phyloP scores from a whole-genome alignment of 1,140 invertebrate species.

The Ylistrum balloti region DNA sequence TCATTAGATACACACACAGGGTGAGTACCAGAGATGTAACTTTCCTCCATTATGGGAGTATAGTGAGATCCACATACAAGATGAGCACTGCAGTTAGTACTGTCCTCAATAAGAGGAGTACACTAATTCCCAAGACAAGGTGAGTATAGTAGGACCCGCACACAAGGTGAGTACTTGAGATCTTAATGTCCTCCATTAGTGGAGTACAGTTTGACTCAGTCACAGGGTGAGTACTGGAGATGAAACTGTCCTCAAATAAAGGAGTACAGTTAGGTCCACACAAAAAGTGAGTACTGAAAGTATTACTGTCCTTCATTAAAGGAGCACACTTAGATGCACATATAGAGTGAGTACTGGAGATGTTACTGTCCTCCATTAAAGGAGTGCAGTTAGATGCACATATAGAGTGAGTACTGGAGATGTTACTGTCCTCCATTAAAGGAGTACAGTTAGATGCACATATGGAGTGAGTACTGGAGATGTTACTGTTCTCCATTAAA shows the following conservation, averaged over 20 bases:
- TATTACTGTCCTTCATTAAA: constrained; percentile 53
- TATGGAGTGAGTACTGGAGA: constrained; percentile 56
- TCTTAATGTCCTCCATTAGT: constrained; percentile 53
- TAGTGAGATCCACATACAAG: constrained; percentile 13
- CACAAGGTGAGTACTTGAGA: constrained; percentile 63
- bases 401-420: constrained; percentile 62
- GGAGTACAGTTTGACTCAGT: constrained; percentile 52
- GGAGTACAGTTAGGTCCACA: constrained; percentile 53
- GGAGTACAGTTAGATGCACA: constrained; percentile 53
- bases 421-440: constrained; percentile 54
- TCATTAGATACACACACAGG: no score
- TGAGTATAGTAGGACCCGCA: constrained; percentile 51
- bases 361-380: constrained; percentile 54
- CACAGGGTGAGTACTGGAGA: constrained; percentile 58
- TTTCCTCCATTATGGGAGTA: not conserved
- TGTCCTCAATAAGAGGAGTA: no score
- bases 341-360: constrained; percentile 62
- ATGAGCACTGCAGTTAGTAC: not conserved
- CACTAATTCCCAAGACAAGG: no score
- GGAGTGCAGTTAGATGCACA: constrained; percentile 53
- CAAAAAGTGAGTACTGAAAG: constrained; percentile 58
- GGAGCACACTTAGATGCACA: constrained; percentile 52
- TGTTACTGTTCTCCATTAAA: constrained; percentile 51
- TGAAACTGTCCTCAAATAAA: constrained; percentile 53
- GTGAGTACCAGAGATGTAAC: not conserved